A percentile compares a stretch with the other conserved stretches of the same genome.
Evolutionary conservation across 2,113 vertebrate species (phyloP).

Genomic region (Panurus biarmicus): DNA sequence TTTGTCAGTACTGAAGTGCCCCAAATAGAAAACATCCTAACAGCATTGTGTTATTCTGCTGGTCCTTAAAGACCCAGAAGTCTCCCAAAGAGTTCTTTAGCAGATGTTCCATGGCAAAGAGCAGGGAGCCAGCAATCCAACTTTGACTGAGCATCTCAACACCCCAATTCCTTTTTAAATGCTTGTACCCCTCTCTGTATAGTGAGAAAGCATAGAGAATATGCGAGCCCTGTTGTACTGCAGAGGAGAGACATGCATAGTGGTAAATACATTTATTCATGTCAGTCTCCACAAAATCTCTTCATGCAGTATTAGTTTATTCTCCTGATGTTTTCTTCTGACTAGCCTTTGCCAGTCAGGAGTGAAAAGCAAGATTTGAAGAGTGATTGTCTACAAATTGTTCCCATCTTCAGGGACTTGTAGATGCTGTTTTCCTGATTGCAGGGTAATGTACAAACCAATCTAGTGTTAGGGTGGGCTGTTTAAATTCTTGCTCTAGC

Average conservation of each 20-base stretch:
- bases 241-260: background rate
- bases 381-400: background rate
- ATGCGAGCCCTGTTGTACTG: background rate
- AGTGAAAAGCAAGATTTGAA: background rate
- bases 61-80: background rate
- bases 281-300: background rate
- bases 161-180: background rate
- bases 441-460: background rate
- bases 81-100: slow-evolving; percentile 1
- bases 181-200: background rate
- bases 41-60: background rate
- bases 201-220: background rate
- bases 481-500: background rate
- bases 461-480: background rate
- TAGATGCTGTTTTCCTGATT: background rate
- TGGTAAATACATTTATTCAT: background rate
- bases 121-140: background rate
- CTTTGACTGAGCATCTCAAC: background rate
- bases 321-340: background rate
- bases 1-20: slow-evolving; percentile 7
- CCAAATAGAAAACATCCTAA: slow-evolving; percentile 15
- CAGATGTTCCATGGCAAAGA: background rate
- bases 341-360: background rate
- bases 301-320: background rate
- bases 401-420: background rate